Evolutionary conservation across 2,113 vertebrate species (phyloP).

Genomic region (Orcinus orca): DNA sequence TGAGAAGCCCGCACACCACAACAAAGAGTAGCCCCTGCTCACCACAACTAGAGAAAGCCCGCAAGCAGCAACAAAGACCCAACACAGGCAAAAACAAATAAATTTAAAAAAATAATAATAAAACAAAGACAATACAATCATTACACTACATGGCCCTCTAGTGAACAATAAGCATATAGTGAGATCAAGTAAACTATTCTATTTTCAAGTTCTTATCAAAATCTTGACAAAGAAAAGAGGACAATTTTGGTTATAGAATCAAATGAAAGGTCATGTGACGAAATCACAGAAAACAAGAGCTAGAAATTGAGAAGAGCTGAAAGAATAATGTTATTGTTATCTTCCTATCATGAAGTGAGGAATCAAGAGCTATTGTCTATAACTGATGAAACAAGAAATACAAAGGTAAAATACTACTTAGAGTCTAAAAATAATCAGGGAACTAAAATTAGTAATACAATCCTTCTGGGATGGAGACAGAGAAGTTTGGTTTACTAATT

Average conservation of each 20-base stretch:
- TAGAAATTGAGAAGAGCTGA: background rate
- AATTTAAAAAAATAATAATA: too few species aligned
- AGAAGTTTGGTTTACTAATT: background rate
- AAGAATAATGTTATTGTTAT: background rate
- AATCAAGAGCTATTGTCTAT: background rate
- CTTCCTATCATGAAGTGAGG: background rate
- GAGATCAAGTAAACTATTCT: background rate
- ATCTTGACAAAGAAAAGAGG: background rate
- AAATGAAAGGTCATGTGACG: background rate
- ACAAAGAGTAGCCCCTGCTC: too few species aligned
- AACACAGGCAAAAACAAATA: too few species aligned
- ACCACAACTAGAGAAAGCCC: too few species aligned
- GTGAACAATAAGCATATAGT: background rate
- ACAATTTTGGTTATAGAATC: background rate
- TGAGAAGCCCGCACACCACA: too few species aligned
- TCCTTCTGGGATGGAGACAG: background rate
- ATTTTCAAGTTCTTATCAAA: background rate
- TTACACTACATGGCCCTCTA: accelerated
- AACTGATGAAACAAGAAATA: background rate
- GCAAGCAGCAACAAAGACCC: too few species aligned
- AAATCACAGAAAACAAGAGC: background rate
- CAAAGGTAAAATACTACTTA: background rate
- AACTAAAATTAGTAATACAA: background rate
- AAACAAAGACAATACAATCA: background rate
- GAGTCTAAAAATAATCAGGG: background rate